Conservation (phyloP, 2,113 vertebrate species). For the Chionis minor region DNA sequence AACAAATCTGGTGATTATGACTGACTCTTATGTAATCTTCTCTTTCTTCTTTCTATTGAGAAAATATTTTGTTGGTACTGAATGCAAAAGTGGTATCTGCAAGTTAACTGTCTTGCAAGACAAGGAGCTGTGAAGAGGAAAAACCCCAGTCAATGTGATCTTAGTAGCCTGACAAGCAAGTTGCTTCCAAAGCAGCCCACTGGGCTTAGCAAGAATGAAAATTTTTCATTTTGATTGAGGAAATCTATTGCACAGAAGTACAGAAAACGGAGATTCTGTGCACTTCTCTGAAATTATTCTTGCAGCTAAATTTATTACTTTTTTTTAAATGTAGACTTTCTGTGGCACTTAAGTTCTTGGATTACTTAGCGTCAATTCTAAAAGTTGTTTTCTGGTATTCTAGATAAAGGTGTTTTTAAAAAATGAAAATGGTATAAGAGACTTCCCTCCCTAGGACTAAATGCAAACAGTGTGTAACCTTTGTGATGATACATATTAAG, state of each 20-base stretch:
- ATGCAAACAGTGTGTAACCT: neutral
- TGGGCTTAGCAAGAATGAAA: neutral
- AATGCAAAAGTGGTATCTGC: neutral
- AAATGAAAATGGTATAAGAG: neutral
- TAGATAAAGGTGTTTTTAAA: neutral
- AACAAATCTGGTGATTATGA: neutral
- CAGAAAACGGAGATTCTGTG: neutral
- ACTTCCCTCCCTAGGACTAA: neutral
- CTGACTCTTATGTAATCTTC: neutral
- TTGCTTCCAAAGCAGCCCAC: neutral
- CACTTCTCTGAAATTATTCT: neutral
- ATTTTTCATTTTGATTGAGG: neutral
- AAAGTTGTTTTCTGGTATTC: neutral
- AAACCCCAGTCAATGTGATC: neutral
- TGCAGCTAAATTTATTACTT: neutral
- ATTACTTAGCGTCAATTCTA: neutral
- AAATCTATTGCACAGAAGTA: neutral
- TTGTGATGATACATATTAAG: neutral
- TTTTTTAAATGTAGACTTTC: neutral
- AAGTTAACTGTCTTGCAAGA: neutral
- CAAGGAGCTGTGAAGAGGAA: neutral
- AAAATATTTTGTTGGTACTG: neutral
- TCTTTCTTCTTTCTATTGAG: neutral
- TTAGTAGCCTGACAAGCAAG: neutral
- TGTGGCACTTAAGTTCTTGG: neutral